Evolutionary conservation across 2,888 invertebrate genomes (phyloP).

Genomic region (Erynnis tages): DNA sequence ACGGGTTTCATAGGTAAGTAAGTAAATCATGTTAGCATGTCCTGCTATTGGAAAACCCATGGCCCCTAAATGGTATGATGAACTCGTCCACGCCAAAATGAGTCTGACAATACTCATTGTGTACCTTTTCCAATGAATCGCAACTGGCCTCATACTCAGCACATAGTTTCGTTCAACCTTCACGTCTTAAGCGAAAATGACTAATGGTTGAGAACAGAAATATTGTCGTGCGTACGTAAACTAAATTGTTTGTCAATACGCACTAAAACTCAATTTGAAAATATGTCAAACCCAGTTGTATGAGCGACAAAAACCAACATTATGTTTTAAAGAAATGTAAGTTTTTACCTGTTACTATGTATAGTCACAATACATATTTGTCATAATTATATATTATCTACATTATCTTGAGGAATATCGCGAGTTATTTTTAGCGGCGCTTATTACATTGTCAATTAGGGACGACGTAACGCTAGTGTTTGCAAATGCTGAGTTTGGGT

Average conservation of each 20-base stretch:
- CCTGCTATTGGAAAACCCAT: constrained; percentile 8
- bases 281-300: too few relatives aligned
- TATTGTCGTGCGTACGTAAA: neutral
- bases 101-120: constrained; percentile 40
- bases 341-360: too few relatives aligned
- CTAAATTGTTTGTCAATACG: neutral
- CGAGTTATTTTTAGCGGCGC: neutral
- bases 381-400: too few relatives aligned
- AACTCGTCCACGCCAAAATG: constrained; percentile 38
- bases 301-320: too few relatives aligned
- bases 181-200: constrained; percentile 5
- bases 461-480: neutral
- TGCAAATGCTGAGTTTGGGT: too few relatives aligned
- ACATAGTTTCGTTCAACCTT: constrained; percentile 3
- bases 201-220: constrained; percentile 8
- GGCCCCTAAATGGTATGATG: constrained; percentile 31
- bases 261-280: neutral
- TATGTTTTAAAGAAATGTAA: too few relatives aligned
- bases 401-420: neutral
- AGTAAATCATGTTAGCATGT: too few relatives aligned
- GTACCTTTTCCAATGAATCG: constrained; percentile 27
- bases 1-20: too few relatives aligned
- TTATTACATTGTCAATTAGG: neutral
- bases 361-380: too few relatives aligned
- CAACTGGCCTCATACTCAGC: neutral